Evolutionary conservation across 2,113 vertebrate species (phyloP), one percentile per base, ranked within the genome.

Genomic region (Hemicordylus capensis): DNA sequence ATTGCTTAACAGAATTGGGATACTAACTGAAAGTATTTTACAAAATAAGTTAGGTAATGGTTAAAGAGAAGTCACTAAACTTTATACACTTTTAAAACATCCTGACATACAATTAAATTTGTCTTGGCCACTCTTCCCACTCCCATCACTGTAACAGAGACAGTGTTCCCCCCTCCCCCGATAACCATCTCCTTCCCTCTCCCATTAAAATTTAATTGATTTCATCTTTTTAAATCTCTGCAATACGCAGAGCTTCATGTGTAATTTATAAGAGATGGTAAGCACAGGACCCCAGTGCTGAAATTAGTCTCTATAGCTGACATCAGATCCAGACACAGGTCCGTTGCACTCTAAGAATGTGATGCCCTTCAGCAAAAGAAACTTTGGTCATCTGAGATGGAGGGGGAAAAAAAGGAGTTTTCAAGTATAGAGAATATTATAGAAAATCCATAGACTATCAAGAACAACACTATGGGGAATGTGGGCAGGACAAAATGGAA

Each of bases 211-310:
- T 64, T 26, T 58, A 90, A 85, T 7, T 72, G 20, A 56, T 67
- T 90, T 91, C 11, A 87, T 81, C 77, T 89, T 90, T 89, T 92
- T 26, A 88, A 92, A 90, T 80, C 56, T 73, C 63, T 86, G 85
- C 24, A 89, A n/a, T 83, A 89, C 3, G 75, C 44, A 93, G 66
- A 86, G 42, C 26, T 48, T 92, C 34, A 76, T 37, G 59, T 83
- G 89, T 84, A 87, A 89, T 90, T 92, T 78, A 80, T 83, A 81
- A 89, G 83, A 74, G 84, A 85, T 15, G 3, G 24, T 46, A 59
- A 67, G 15, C 63, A 74, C 14, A 89, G 89, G 86, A 91, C 44
- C 58, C 51, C 28, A 39, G 88, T 88, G 66, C 76, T 92, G 88
- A 88, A 95, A 91, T 87, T 42, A 89, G 80, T 85, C 31, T 12